phyloP scores from a whole-genome alignment of 1,140 invertebrate species.

The Thereuonema tuberculata region DNA sequence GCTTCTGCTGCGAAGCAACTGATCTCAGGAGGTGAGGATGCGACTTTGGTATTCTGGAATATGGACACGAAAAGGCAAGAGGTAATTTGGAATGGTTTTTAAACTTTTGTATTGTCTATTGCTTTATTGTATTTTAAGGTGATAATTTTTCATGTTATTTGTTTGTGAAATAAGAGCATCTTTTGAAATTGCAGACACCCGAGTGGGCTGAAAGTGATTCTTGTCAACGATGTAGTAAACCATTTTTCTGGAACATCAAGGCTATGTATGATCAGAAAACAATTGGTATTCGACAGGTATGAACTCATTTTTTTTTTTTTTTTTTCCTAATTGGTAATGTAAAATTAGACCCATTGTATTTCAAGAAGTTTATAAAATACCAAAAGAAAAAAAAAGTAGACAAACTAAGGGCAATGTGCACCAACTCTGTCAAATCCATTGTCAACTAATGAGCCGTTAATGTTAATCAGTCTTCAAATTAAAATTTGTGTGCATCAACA shows the following conservation, averaged over 20 bases:
- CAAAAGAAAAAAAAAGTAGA: too few relatives aligned
- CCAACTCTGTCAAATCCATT: too few relatives aligned
- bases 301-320: slow-evolving; percentile 44
- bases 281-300: slow-evolving; percentile 74
- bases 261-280: slow-evolving; percentile 96
- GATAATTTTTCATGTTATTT: background rate
- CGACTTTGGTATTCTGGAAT: slow-evolving; percentile 88
- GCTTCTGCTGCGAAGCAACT: slow-evolving; percentile 61
- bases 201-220: slow-evolving; percentile 85
- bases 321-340: too few relatives aligned
- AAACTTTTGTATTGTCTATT: slow-evolving; percentile 4
- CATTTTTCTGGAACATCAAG: slow-evolving; percentile 97
- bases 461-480: too few relatives aligned
- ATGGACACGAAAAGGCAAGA: slow-evolving; percentile 74
- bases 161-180: background rate
- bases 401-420: too few relatives aligned
- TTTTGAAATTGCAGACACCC: slow-evolving; percentile 52
- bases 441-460: too few relatives aligned
- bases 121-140: slow-evolving; percentile 3
- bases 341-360: too few relatives aligned
- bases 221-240: slow-evolving; percentile 82
- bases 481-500: too few relatives aligned
- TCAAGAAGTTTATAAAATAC: too few relatives aligned
- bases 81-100: slow-evolving; percentile 29
- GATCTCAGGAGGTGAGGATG: slow-evolving; percentile 88